Base-by-base conservation (phyloP, 2,888 invertebrate genomes). In the Byasa hedistus region DNA sequence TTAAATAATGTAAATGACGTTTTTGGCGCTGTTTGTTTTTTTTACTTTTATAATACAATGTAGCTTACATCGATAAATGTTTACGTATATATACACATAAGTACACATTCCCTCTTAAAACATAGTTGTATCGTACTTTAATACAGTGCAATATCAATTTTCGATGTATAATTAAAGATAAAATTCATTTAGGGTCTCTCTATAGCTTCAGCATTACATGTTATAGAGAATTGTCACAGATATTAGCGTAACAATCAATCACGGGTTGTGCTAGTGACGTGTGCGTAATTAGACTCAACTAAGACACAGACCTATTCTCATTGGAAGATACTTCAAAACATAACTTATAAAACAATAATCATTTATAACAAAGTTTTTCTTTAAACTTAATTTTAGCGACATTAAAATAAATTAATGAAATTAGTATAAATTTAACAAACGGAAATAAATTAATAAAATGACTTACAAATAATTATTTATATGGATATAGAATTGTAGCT, bases 171-270 rank as follows among this genome's bases (percentile, higher is more conserved):
- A 44, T 15, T 44, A 15, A 44, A 44, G 10, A 10, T 32, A 32
- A 19, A 48, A 48, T 48, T 19, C 17, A 48, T 19, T 48, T n/a
- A 48, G 19, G 5, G 5, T 21, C 10, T 52, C 4, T 21, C 21
- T 52, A 19, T n/a, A 7, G 15, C 52, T 15, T 5, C 22, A 21
- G 10, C 3, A 51, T 2, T 51, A 51, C 8, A 59, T 78, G 81
- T 85, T 83, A 82, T 83, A 75, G 73, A 78, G 77, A 76, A 80
- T 78, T 85, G 86, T 86, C 85, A 82, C 76, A 79, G 83, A 84
- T 86, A 87, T 87, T 85, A 87, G 82, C 81, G 84, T 81, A 84
- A 83, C 85, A 83, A 87, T 87, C 87, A 87, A 87, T 87, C 87
- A 87, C 87, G 73, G 76, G 81, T n/a, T 72, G 82, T 86, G 87